Conservation (phyloP, 1,140 invertebrate genomes). For the Trichomalopsis sarcophagae region DNA sequence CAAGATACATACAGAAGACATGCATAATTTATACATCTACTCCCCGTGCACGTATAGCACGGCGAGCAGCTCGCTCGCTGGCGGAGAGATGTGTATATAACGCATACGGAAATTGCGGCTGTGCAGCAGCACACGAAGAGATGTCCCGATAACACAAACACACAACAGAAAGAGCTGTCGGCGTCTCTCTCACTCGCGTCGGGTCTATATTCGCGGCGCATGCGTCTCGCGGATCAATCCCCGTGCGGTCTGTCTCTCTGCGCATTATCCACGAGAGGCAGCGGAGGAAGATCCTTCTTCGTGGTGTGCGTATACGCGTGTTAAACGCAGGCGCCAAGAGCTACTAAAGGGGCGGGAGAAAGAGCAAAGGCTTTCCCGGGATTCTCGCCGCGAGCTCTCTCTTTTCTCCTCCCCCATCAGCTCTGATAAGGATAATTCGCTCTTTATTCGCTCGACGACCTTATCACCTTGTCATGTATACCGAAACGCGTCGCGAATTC, state of each 20-base stretch:
- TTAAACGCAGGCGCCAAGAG: slow-evolving; percentile 36
- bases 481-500: not conserved
- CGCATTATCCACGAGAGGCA: not conserved
- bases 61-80: too few relatives aligned
- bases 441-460: not conserved
- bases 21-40: slow-evolving; percentile 20
- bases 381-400: not conserved
- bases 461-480: not conserved
- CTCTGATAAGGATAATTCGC: not conserved
- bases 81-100: not conserved
- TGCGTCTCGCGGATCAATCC: slow-evolving; percentile 46
- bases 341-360: not conserved
- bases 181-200: not conserved
- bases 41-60: too few relatives aligned
- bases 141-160: not conserved
- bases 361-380: slow-evolving; percentile 14
- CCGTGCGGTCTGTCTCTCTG: not conserved
- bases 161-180: not conserved
- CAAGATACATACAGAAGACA: not conserved
- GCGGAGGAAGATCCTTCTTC: slow-evolving; percentile 17
- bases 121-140: not conserved
- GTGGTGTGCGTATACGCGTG: not conserved
- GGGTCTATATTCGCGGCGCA: slow-evolving; percentile 51
- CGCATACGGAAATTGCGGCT: not conserved
- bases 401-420: not conserved